Base-by-base conservation (phyloP, 2,113 vertebrate genomes). In the Siphamia tubifer region DNA sequence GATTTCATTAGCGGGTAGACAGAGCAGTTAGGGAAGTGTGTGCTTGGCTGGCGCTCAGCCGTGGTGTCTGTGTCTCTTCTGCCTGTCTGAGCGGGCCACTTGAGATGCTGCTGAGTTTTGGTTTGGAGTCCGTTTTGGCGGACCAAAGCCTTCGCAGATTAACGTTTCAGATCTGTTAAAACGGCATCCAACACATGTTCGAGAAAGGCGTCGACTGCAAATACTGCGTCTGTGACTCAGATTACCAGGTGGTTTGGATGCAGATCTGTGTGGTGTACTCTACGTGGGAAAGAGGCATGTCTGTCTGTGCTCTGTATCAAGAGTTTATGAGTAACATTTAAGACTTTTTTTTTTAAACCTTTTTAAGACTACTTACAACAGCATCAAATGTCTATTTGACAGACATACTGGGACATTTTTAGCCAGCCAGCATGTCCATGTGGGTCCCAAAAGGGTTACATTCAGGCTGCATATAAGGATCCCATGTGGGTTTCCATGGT, bases 61-160 rank as follows among this genome's bases (percentile, higher is more conserved):
- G 23, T 7, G n/a, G 51, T 71, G 69, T 74, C 69, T 76, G 48
- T 30, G 66, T 84, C 81, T 87, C 61, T 57, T 74, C 57, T 68
- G 43, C 24, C 62, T 69, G 61, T 84, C 76, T 74, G 34, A 60
- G 32, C 19, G 9, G 49, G 56, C 49, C 75, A 70, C 75, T 68
- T 49, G 84, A 86, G 55, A 77, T 65, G 54, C 63, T 77, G 70
- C 53, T 74, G 63, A 76, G 68, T 79, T 77, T 52, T 42, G 68
- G 30, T 70, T 82, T 83, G 68, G 62, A 65, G 68, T 82, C 69
- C 51, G 47, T 68, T 72, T 57, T 84, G 86, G 77, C 43, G 6
- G 21, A 27, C 45, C 6, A 4, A 21, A 62, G 51, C 27, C 16
- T 40, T 56, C 4, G 4, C 42, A 15, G 68, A 68, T 81, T 53